Base-by-base conservation (phyloP, 2,888 invertebrate genomes). In the Carcina quercana region DNA sequence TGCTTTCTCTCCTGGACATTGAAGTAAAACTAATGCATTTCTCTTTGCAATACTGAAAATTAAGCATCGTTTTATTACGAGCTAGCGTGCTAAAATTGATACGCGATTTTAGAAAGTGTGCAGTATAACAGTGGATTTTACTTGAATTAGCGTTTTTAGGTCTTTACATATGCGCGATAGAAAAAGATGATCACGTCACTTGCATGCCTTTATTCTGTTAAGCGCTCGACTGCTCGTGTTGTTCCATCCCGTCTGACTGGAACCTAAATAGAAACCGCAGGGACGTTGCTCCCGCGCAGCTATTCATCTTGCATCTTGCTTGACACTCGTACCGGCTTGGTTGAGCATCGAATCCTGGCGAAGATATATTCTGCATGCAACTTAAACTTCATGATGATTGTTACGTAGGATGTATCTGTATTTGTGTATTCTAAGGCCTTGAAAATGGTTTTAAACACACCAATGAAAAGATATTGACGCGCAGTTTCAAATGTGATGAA, bases 231-330 rank as follows among this genome's bases (percentile, higher is more conserved):
- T 73, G 76, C 73, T 59, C 55, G 65, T 67, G 60, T 71, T 70
- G 73, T 69, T 74, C 61, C 68, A 72, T 70, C 71, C 66, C 74
- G 75, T 52, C 71, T 58, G 60, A 78, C 79, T 61, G 75, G 78
- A 73, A 80, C 82, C 79, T 82, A 83, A 82, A 83, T 83, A 83
- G 83, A 82, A 79, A 83, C 79, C 70, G 59, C 75, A 80, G 76
- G 83, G 82, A 76, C 82, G 72, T 79, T 83, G 83, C 80, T 73
- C 83, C 76, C 82, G 59, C 53, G 50, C 53, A 45, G 50, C 58
- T 61, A 57, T 63, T 71, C 74, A 69, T 79, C 76, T 78, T 74
- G 70, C 61, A 56, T 62, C 59, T 62, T 58, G 12, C 5, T 25
- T 24, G 15, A n/a, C 8, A 15, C 17, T 31, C 13, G 25, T 31